These are phyloP conservation scores for Nymphalis io DNA, from an alignment of 1,140 invertebrate species.

Conservation along the genomic window DNA sequence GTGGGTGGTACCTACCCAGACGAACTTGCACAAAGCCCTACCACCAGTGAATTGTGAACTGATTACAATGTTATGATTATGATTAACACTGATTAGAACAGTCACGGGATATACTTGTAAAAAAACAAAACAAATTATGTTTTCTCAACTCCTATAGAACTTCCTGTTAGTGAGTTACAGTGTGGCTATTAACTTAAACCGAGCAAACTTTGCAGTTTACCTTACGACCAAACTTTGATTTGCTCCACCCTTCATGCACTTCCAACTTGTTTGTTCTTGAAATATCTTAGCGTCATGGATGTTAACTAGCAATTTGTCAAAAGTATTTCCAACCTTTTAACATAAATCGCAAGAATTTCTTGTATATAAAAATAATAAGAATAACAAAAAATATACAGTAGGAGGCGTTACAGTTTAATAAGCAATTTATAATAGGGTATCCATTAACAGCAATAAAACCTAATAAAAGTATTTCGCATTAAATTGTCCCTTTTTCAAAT, in stretches of 20 bases:
- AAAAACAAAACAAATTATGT: neutral
- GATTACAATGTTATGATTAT: too few species aligned
- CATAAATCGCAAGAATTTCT: too few species aligned
- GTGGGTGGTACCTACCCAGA: too few species aligned
- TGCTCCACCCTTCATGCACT: neutral
- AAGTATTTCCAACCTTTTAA: neutral
- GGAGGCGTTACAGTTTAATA: too few species aligned
- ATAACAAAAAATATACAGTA: too few species aligned
- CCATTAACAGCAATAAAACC: too few species aligned
- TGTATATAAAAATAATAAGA: too few species aligned
- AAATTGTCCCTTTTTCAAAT: too few species aligned
- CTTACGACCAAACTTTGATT: slow-evolving; percentile 3
- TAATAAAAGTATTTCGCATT: too few species aligned
- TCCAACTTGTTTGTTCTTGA: neutral
- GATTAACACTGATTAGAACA: neutral
- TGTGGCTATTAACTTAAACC: neutral
- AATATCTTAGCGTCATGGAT: neutral
- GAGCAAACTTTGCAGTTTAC: slow-evolving; percentile 1
- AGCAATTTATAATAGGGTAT: too few species aligned
- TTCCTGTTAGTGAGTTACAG: neutral
- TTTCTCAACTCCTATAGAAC: neutral
- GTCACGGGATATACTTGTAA: neutral
- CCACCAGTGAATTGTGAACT: too few species aligned
- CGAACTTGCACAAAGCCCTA: too few species aligned
- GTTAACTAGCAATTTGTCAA: neutral